Base-by-base conservation (phyloP, 2,888 invertebrate species). In the Caenorhabditis japonica region DNA sequence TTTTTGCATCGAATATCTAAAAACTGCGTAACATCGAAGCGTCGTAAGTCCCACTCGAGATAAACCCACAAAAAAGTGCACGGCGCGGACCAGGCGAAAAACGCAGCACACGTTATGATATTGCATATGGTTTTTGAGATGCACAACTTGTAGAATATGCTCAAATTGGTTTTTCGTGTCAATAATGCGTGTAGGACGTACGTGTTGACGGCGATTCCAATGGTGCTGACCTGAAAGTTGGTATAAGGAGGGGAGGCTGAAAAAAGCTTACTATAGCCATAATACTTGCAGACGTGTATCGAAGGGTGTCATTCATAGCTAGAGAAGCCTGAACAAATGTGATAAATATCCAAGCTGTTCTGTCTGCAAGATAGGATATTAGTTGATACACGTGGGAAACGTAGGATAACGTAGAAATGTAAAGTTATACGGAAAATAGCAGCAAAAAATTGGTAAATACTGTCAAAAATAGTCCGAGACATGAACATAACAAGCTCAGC, bases 121-220 rank as follows among this genome's bases (percentile, higher is more conserved):
- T 69, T 69, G 46, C 59, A 53, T 30, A 69, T 52, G 47, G 69
- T 60, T 46, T 69, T 69, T 39, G 59, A 59, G 47, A 69, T 53
- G 39, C 69, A 69, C 41, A 60, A 55, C 46, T 60, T 60, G 52
- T 60, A 55, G 21, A 55, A 60, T 36, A 53, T 38, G 33, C 52
- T 59, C 53, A 53, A 25, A 17, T 52, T 27, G 4, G 46, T 19
- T 25, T 59, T 33, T 34, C 44, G 51, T 21, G 51, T 68, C 7
- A 36, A 15, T 12, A 69, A 33, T 30, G 44, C 52, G 21, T 25
- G 17, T 17, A 68, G 51, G 3, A 59, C 68, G 33, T 59, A 53
- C 10, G 44, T 15, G 43, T 59, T 69, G 23, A 69, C 47, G 30
- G 47, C 19, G 4, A 60, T 60, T 39, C 60, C 69, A 8, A 55